Conservation (phyloP, 1,140 invertebrate genomes). For the Watersipora subatra region DNA sequence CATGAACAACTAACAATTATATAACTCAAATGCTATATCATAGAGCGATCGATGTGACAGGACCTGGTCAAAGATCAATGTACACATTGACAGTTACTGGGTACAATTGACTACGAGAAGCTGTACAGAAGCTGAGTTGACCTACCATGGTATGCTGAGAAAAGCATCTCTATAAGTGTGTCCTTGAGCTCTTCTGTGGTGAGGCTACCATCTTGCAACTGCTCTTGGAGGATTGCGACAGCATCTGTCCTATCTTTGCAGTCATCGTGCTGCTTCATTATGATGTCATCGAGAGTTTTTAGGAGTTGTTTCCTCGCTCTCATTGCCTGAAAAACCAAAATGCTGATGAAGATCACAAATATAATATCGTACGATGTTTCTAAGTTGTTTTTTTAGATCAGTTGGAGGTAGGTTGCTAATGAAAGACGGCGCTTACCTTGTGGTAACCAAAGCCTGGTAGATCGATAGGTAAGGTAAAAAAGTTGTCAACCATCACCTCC, state of each 20-base stretch:
- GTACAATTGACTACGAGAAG: too few relatives aligned
- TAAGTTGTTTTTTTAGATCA: too few relatives aligned
- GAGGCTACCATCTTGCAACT: constrained; percentile 11
- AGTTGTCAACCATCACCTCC: background rate
- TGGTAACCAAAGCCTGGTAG: background rate
- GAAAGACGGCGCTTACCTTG: constrained; percentile 1
- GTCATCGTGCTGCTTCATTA: constrained; percentile 6
- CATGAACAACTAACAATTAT: too few relatives aligned
- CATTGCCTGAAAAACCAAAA: background rate
- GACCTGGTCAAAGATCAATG: too few relatives aligned
- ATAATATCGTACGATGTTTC: too few relatives aligned
- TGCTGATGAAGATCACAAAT: too few relatives aligned
- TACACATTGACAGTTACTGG: too few relatives aligned
- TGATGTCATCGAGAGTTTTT: constrained; percentile 19
- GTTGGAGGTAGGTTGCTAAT: too few relatives aligned
- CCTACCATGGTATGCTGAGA: constrained; percentile 18
- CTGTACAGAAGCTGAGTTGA: too few relatives aligned
- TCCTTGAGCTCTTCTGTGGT: constrained; percentile 17
- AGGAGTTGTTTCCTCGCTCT: constrained; percentile 11
- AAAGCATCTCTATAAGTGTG: constrained; percentile 21
- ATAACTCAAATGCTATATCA: too few relatives aligned
- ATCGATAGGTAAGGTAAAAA: background rate
- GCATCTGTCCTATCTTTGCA: constrained; percentile 14
- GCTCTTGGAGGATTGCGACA: constrained; percentile 15
- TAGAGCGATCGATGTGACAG: too few relatives aligned